A percentile compares a stretch with the other conserved stretches of the same genome.
Conservation (phyloP, 2,113 vertebrate species). For the Struthidea cinerea region DNA sequence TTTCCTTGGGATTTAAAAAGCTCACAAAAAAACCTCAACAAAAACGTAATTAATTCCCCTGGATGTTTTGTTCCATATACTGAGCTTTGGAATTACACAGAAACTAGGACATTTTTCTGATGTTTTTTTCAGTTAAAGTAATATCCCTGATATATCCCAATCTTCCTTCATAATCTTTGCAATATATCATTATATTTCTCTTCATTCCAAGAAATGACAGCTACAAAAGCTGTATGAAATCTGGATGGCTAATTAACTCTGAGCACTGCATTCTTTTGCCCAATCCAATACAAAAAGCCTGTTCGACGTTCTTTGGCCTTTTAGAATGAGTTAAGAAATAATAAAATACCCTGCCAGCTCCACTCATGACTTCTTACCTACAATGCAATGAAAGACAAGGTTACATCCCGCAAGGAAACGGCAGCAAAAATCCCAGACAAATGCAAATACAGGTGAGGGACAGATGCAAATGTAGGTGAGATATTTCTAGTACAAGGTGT, state of each 20-base stretch:
- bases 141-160: conserved; percentile 5
- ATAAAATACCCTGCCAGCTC: neutral
- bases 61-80: conserved; percentile 39
- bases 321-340: neutral
- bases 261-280: neutral
- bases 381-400: neutral
- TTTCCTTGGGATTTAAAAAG: conserved; percentile 38
- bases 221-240: neutral
- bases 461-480: neutral
- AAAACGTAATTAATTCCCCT: conserved; percentile 55
- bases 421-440: neutral
- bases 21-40: neutral
- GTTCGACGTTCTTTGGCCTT: neutral
- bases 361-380: neutral
- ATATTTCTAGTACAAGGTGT: neutral
- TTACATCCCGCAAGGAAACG: neutral
- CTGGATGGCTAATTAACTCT: conserved; percentile 8
- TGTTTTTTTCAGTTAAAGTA: conserved; percentile 24
- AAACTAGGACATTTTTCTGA: conserved; percentile 46
- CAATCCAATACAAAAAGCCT: neutral
- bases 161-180: conserved; percentile 38
- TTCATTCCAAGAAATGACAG: neutral
- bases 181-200: conserved; percentile 2
- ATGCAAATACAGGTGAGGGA: neutral
- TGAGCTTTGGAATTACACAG: conserved; percentile 22